Percentiles rank a stretch among this genome's conserved stretches.
Conservation (phyloP, 2,113 vertebrate species). For the Terrapene triunguis region DNA sequence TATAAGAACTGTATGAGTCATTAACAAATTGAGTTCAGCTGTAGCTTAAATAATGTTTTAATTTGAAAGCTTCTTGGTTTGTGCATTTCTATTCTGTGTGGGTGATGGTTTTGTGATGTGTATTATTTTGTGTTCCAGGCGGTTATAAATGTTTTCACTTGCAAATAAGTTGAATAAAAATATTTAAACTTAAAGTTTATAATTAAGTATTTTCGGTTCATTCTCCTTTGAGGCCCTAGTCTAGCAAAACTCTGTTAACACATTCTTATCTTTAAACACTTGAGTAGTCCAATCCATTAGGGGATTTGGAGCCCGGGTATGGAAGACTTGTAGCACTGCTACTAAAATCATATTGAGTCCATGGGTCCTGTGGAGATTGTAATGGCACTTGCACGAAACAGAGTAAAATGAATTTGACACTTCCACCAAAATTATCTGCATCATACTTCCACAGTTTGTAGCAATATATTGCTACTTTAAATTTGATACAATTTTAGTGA, state of each 20-base stretch:
- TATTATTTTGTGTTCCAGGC: background rate
- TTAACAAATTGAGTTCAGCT: background rate
- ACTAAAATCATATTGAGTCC: background rate
- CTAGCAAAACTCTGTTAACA: background rate
- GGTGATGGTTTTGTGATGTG: background rate
- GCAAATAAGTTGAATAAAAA: background rate
- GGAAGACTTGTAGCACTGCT: background rate
- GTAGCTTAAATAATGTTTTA: background rate
- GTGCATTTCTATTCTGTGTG: background rate
- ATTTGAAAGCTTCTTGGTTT: background rate
- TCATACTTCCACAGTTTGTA: background rate
- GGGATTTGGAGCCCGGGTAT: background rate
- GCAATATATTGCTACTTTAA: too few relatives aligned
- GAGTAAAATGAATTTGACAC: background rate
- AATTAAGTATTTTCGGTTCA: background rate
- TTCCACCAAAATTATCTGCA: background rate
- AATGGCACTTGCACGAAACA: background rate
- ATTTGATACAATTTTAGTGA: background rate
- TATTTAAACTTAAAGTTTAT: background rate
- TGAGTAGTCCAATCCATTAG: background rate
- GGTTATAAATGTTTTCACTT: background rate
- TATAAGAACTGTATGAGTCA: background rate
- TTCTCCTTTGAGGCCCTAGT: background rate
- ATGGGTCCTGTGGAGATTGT: background rate
- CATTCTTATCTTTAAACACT: background rate